A percentile compares a stretch with the other conserved stretches of the same genome.
These are phyloP conservation scores for Tokudaia tokunoshimensis DNA, from an alignment of 2,797 vertebrate species.

Conservation along the genomic window DNA sequence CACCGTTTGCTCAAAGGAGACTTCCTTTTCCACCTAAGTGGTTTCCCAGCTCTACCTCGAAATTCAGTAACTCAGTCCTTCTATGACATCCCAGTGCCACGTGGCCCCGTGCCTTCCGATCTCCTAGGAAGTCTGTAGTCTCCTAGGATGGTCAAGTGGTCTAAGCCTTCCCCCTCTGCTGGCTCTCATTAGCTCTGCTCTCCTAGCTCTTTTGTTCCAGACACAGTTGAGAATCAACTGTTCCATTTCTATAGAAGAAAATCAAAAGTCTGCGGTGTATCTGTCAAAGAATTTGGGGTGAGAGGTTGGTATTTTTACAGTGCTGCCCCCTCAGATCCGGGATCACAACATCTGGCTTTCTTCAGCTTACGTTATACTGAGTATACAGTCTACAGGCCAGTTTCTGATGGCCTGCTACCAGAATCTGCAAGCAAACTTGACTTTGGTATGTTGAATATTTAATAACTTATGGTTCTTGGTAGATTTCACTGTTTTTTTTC, in stretches of 20 bases:
- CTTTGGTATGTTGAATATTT: neutral
- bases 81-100: neutral
- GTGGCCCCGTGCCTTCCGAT: neutral
- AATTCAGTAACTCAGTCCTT: neutral
- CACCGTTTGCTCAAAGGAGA: neutral
- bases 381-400: no score
- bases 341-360: neutral
- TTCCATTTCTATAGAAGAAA: neutral
- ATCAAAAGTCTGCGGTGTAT: neutral
- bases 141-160: accelerated
- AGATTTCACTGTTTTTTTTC: neutral
- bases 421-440: neutral
- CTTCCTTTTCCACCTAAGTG: neutral
- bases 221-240: neutral
- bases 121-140: neutral
- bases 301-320: neutral
- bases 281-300: no score
- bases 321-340: accelerated
- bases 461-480: neutral
- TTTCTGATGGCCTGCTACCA: neutral
- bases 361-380: neutral
- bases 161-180: neutral
- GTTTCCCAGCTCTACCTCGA: neutral
- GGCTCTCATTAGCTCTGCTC: neutral
- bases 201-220: neutral